A percentile compares a stretch with the other conserved stretches of the same genome.
Conservation (phyloP, 2,888 invertebrate genomes). For the Meghimatium bilineatum region DNA sequence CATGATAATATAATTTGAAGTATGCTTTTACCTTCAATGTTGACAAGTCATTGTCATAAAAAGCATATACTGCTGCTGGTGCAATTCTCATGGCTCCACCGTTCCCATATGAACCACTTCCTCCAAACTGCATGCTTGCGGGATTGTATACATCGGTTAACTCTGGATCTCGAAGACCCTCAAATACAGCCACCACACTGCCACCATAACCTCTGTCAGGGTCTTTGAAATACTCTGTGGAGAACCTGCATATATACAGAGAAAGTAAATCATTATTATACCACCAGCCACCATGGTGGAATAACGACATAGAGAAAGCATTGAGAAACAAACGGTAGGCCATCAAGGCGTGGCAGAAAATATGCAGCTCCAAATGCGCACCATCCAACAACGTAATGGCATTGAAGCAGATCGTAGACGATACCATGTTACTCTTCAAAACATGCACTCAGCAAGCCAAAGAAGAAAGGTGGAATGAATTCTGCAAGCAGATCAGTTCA, state of each 20-base stretch:
- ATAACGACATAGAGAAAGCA: too few species aligned
- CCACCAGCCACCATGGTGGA: too few species aligned
- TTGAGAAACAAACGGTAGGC: too few species aligned
- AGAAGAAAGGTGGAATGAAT: too few species aligned
- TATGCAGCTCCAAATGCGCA: too few species aligned
- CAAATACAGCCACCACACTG: conserved; percentile 78
- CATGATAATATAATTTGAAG: not conserved
- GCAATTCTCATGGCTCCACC: conserved; percentile 86
- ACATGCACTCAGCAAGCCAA: too few species aligned
- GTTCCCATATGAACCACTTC: conserved; percentile 86
- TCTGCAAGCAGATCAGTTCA: too few species aligned
- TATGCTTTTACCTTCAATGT: conserved; percentile 57
- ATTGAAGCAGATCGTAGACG: too few species aligned
- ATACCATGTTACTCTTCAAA: too few species aligned
- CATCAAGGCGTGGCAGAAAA: too few species aligned
- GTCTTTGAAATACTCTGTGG: conserved; percentile 81
- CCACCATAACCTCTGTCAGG: conserved; percentile 84
- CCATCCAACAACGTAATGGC: too few species aligned
- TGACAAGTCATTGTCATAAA: conserved; percentile 56
- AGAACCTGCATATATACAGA: conserved; percentile 78
- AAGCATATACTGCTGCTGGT: conserved; percentile 82
- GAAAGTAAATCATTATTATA: not conserved
- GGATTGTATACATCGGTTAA: conserved; percentile 82
- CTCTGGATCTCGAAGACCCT: conserved; percentile 73
- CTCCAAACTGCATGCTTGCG: conserved; percentile 83